Percentiles rank a stretch among this genome's conserved stretches.
Evolutionary conservation across 1,140 invertebrate genomes (phyloP).

Genomic region (Pararge aegeria): DNA sequence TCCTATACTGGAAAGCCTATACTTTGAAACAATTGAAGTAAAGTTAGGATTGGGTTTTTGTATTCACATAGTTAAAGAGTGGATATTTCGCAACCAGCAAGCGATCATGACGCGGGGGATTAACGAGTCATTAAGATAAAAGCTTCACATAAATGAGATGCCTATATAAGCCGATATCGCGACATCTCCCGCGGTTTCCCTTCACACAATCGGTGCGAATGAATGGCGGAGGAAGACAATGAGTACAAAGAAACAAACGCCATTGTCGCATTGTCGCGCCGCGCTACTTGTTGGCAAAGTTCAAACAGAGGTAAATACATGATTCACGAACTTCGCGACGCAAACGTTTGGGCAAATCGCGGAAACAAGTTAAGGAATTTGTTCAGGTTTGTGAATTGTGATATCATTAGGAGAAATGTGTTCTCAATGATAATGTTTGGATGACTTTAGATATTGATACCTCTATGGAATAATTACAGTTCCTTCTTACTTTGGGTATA

Average conservation of each 20-base stretch:
- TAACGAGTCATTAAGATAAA: neutral
- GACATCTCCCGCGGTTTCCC: neutral
- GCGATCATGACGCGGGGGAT: neutral
- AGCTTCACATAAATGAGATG: neutral
- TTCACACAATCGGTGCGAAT: neutral
- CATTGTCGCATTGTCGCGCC: neutral
- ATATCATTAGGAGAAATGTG: neutral
- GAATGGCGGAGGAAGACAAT: neutral
- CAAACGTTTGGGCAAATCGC: neutral
- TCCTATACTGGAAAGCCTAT: too few relatives aligned
- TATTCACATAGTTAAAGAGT: too few relatives aligned
- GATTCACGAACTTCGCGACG: too few relatives aligned
- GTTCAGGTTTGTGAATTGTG: neutral
- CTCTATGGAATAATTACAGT: neutral
- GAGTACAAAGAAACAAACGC: conserved; percentile 1
- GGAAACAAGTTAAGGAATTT: neutral
- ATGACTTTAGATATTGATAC: too few relatives aligned
- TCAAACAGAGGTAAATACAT: too few relatives aligned
- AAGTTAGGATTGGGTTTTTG: too few relatives aligned
- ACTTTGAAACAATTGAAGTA: too few relatives aligned
- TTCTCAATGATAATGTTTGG: neutral
- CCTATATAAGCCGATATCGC: neutral
- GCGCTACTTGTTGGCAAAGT: neutral
- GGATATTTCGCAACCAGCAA: too few relatives aligned
- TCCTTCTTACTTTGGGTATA: too few relatives aligned